Evolutionary conservation across 2,888 invertebrate genomes (phyloP), one percentile per base, ranked within the genome.

Genomic region (Venustoraphidia nigricollis): DNA sequence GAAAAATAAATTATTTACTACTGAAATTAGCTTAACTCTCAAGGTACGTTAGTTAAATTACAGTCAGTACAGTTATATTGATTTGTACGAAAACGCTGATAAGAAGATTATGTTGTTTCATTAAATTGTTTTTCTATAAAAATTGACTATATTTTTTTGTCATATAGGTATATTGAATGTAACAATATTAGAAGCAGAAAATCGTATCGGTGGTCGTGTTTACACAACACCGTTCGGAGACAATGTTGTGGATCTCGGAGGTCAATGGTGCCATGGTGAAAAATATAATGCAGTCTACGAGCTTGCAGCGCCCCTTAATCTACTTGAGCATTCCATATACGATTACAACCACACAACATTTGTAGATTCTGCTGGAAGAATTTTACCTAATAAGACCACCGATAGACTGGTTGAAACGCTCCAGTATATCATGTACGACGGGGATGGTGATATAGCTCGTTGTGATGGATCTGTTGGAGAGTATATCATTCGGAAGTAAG

Each of bases 221-320:
- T 41, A 58, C 48, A 61, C 60, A 44, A 45, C 55, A 13, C 50
- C 54, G 38, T 56, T 58, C 41, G 58, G 55, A 8, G 54, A 56
- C 17, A 52, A 52, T n/a, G 53, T 50, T 9, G 48, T 60, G 8
- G 60, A 60, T 51, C 50, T 66, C 10, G 67, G 66, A 4, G 67
- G 60, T 10, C 63, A 65, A 55, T 67, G 66, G 66, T 64, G 65
- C 43, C 66, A 67, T 49, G 67, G 67, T 6, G 62, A 66, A 58
- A 52, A 60, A 44, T 58, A 57, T 41, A 67, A 67, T 52, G 51
- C 60, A 9, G 63, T 66, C n/a, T 65, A 61, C 51, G 54, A 62
- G 41, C 52, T 61, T 52, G 65, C 62, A 1, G 61, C 63, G 51
- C 56, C 64, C 43, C 51, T 56, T 35, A 53, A 62, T 51, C 41